phyloP scores from a whole-genome alignment of 2,113 vertebrate genomes.

The Tympanuchus pallidicinctus region DNA sequence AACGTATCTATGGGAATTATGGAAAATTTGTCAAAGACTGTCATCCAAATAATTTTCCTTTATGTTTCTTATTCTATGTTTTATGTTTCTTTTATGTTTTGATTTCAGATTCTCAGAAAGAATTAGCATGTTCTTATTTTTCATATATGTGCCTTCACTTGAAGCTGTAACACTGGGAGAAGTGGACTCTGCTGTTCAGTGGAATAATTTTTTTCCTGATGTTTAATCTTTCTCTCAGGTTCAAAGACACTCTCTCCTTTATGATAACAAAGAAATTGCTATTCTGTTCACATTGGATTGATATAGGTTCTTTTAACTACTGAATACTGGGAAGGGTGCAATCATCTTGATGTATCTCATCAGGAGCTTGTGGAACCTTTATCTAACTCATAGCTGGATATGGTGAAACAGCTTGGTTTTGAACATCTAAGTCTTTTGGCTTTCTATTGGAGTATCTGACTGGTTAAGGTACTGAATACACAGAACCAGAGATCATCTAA shows the following conservation, averaged over 20 bases:
- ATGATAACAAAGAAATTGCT: not conserved
- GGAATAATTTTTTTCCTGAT: not conserved
- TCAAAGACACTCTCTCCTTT: not conserved
- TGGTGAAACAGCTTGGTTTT: not conserved
- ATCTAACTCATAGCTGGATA: not conserved
- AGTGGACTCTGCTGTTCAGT: not conserved
- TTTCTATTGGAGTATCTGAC: not conserved
- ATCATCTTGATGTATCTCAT: not conserved
- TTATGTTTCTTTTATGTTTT: not conserved
- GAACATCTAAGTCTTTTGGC: not conserved
- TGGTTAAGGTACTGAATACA: not conserved
- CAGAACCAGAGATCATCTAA: not conserved
- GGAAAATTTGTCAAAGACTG: not conserved
- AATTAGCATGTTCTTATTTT: not conserved
- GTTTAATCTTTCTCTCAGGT: not conserved
- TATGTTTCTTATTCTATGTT: too few relatives aligned
- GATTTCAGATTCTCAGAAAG: not conserved
- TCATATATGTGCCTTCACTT: not conserved
- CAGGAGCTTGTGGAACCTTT: not conserved
- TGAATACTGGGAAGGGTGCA: not conserved
- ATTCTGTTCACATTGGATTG: not conserved
- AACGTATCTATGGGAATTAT: accelerated
- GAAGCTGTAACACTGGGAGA: not conserved
- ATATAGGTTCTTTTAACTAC: not conserved
- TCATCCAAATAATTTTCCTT: not conserved